Conservation (phyloP, 2,797 vertebrate genomes). For the Eupleurogrammus muticus region DNA sequence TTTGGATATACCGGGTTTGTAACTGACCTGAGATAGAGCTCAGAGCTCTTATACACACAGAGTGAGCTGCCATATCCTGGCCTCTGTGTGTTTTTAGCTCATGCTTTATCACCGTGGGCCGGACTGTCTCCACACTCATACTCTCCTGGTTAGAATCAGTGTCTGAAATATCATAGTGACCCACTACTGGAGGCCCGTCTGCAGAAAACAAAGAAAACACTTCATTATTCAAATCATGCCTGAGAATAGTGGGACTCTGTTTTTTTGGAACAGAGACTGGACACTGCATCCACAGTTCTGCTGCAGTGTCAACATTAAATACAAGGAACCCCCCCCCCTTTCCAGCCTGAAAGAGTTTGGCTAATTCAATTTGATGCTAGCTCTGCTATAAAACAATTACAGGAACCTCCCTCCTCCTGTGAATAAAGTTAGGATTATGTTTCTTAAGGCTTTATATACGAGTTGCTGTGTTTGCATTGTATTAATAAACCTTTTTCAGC, state of each 20-base stretch:
- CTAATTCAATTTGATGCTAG: not conserved
- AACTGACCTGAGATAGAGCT: slow-evolving; percentile 91
- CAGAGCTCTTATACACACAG: slow-evolving; percentile 89
- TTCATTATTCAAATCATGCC: slow-evolving; percentile 79
- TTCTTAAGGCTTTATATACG: not conserved
- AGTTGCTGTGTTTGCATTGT: slow-evolving; percentile 22
- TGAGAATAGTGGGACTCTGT: slow-evolving; percentile 38
- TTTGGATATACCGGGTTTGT: slow-evolving; percentile 72
- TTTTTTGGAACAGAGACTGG: slow-evolving; percentile 30
- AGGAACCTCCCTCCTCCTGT: not conserved
- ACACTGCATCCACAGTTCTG: slow-evolving; percentile 23
- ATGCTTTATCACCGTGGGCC: slow-evolving; percentile 91
- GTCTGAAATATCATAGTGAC: slow-evolving; percentile 98
- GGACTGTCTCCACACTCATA: slow-evolving; percentile 92
- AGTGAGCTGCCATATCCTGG: slow-evolving; percentile 87
- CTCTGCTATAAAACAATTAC: not conserved
- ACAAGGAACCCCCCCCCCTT: slow-evolving; percentile 10
- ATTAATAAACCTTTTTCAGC: slow-evolving; percentile 45
- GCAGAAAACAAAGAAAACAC: slow-evolving; percentile 87
- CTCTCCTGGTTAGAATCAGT: slow-evolving; percentile 96
- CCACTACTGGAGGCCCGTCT: slow-evolving; percentile 95
- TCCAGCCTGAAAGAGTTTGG: not conserved
- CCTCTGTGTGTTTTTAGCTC: slow-evolving; percentile 91
- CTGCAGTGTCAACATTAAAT: slow-evolving; percentile 14
- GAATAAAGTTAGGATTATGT: not conserved